Conservation (phyloP, 2,888 invertebrate species). For the Argyresthia goedartella region DNA sequence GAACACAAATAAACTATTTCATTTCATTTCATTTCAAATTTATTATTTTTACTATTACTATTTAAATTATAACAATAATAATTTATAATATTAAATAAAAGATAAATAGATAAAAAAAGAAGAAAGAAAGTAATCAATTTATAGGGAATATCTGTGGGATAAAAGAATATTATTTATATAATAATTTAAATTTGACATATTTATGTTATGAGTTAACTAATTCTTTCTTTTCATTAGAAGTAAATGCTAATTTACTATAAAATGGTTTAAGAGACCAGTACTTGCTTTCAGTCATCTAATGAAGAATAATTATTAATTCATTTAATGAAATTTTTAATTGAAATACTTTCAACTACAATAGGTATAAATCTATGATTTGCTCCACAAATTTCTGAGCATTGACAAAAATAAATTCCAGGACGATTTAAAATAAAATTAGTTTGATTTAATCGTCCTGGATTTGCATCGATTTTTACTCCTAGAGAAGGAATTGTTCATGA, state of each 20-base stretch:
- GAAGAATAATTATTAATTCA: constrained; percentile 67
- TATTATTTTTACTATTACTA: constrained; percentile 24
- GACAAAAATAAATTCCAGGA: constrained; percentile 77
- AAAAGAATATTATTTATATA: constrained; percentile 70
- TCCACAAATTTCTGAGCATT: constrained; percentile 88
- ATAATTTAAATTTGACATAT: constrained; percentile 78
- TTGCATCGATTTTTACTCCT: constrained; percentile 76
- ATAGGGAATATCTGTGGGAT: constrained; percentile 79
- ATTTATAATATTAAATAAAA: constrained; percentile 65
- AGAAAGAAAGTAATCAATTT: constrained; percentile 61
- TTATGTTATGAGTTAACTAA: constrained; percentile 66
- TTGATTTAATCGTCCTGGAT: constrained; percentile 76
- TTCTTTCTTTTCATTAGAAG: constrained; percentile 73
- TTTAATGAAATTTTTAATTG: constrained; percentile 66
- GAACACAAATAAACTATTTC: constrained; percentile 45
- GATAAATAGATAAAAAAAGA: constrained; percentile 45
- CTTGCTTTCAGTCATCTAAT: constrained; percentile 79
- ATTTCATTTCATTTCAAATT: constrained; percentile 15
- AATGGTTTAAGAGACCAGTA: constrained; percentile 79
- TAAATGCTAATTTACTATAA: constrained; percentile 73
- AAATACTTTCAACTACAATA: constrained; percentile 74
- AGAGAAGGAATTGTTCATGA: constrained; percentile 74
- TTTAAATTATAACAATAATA: constrained; percentile 49
- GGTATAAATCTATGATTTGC: constrained; percentile 86
- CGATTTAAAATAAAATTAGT: constrained; percentile 72